phyloP scores from a whole-genome alignment of 2,888 invertebrate genomes.

The Tetranychus piercei region DNA sequence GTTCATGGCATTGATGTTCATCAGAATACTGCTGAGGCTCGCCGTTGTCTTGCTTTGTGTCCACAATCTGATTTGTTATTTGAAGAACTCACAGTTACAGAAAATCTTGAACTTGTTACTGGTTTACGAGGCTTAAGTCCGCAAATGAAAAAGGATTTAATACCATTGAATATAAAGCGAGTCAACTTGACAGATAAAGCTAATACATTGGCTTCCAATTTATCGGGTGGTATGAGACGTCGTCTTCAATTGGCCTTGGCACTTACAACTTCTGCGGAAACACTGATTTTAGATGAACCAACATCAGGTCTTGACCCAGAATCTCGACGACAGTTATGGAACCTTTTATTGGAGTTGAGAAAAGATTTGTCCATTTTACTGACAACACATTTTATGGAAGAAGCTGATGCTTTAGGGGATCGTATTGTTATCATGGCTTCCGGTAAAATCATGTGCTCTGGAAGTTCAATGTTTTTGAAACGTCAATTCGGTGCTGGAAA shows the following conservation, averaged over 20 bases:
- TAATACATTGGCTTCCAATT: constrained; percentile 24
- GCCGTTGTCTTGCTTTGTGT: constrained; percentile 41
- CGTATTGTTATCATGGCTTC: constrained; percentile 65
- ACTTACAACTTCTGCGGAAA: constrained; percentile 52
- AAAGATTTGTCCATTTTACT: constrained; percentile 49
- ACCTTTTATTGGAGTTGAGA: constrained; percentile 38
- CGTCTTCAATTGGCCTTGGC: constrained; percentile 70
- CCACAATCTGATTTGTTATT: constrained; percentile 72
- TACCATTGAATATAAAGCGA: constrained; percentile 16
- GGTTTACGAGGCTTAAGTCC: constrained; percentile 39
- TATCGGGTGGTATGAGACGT: constrained; percentile 87
- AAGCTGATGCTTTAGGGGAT: constrained; percentile 67
- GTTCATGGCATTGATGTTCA: constrained; percentile 53
- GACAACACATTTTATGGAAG: constrained; percentile 76
- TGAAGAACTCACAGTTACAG: constrained; percentile 56
- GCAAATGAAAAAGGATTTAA: constrained; percentile 10
- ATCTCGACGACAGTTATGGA: constrained; percentile 69
- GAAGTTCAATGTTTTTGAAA: constrained; percentile 65
- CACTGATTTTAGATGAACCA: constrained; percentile 36
- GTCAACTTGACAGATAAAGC: constrained; percentile 23
- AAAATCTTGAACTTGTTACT: constrained; percentile 65
- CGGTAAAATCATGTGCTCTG: constrained; percentile 54
- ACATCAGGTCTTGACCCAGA: constrained; percentile 82
- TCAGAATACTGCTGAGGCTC: constrained; percentile 45
- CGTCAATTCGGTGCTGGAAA: constrained; percentile 36